These are phyloP conservation scores for Syngnathus rostellatus DNA, from an alignment of 2,797 vertebrate species.

Conservation along the genomic window DNA sequence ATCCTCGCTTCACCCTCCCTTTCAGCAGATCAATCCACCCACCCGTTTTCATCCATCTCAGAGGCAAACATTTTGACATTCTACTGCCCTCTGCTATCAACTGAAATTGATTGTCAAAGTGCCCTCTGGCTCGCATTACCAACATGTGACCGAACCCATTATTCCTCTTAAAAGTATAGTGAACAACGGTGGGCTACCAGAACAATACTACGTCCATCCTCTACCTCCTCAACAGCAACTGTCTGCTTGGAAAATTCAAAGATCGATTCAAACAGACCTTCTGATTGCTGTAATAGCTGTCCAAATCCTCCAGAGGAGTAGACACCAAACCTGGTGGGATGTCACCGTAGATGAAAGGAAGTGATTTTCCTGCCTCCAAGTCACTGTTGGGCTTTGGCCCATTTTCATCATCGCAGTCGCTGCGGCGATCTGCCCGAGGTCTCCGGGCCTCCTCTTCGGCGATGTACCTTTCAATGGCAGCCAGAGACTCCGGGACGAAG, in stretches of 20 bases:
- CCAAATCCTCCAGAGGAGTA: constrained; percentile 90
- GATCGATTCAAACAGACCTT: constrained; percentile 70
- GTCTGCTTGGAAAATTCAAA: background rate
- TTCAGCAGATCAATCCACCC: too few relatives aligned
- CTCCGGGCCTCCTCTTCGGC: constrained; percentile 85
- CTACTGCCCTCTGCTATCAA: too few relatives aligned
- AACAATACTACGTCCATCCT: background rate
- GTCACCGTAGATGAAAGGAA: constrained; percentile 95
- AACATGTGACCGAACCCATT: too few relatives aligned
- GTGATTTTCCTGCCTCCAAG: constrained; percentile 92
- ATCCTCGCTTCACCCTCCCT: too few relatives aligned
- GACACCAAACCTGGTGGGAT: constrained; percentile 82
- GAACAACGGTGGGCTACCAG: too few relatives aligned
- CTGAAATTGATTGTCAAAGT: too few relatives aligned
- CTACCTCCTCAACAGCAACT: background rate
- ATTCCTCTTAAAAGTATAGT: too few relatives aligned
- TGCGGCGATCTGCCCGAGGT: constrained; percentile 60
- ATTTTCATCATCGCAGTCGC: constrained; percentile 77
- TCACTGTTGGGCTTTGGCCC: constrained; percentile 92
- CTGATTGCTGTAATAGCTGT: constrained; percentile 89
- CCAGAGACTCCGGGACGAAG: constrained; percentile 91
- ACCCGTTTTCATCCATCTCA: too few relatives aligned
- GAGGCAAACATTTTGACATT: too few relatives aligned
- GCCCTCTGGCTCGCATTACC: too few relatives aligned
- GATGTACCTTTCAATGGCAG: constrained; percentile 87